Evolutionary conservation across 1,140 invertebrate genomes (phyloP), one percentile per base, ranked within the genome.

Genomic region (honey bee (Apis mellifera)): DNA sequence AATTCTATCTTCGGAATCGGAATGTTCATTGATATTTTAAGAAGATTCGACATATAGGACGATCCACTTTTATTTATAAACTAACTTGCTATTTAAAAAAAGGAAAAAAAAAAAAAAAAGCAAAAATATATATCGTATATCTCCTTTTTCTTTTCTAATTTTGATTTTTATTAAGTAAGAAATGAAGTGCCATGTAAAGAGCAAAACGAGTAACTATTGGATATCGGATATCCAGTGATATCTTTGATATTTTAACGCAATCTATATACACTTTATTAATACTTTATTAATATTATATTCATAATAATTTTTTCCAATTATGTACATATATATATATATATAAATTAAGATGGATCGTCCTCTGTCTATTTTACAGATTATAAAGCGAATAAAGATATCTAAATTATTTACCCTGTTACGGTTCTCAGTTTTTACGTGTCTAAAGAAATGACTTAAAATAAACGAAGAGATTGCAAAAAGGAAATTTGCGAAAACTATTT

Each of bases 391-490:
- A 19, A 26, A 64, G 26, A 72, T 72, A 57, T 19, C 26, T 15
- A 72, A 57, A 57, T 57, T 26, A 70, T 52, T n/a, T n/a, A 54
- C 68, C 54, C 70, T 72, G 54, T 72, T 72, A 72, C 70, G 70
- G 70, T 72, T 72, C 70, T 72, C 70, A 50, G 48, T 69, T 69
- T n/a, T 55, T 19, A 42, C 26, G 54, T 72, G 70, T 72, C 13
- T 72, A 72, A 72, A 57, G 11, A 26, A 15, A 72, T 42, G 70
- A 72, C 13, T 32, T 21, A 19, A n/a, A 72, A 72, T 72, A 72
- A 72, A 72, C 19, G 54, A 72, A 57, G 70, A 57, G 57, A 32
- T 32, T 54, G n/a, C 13, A 72, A 72, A 26, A 11, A 21, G 21
- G 19, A 72, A 9, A 3, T 50, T 15, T 19, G 13, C 21, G 1